Percentiles rank a stretch among this genome's conserved stretches.
Evolutionary conservation across 2,113 vertebrate genomes (phyloP).

Genomic region (Gadus macrocephalus): DNA sequence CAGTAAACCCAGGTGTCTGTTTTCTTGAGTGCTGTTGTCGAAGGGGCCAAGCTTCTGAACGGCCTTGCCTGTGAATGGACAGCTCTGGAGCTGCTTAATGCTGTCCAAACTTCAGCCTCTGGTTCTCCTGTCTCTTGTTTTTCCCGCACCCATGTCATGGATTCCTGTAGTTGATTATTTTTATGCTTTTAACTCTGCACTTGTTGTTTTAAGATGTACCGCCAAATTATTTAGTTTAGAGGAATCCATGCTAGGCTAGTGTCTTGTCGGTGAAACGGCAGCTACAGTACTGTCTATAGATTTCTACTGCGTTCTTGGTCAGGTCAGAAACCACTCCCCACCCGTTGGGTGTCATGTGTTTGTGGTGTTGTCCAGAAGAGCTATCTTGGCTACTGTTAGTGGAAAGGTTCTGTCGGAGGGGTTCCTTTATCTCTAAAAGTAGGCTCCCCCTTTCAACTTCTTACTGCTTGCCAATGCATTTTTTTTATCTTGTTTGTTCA

Average conservation of each 20-base stretch:
- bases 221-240: too few relatives aligned
- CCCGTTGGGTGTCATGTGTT: slow-evolving; percentile 15
- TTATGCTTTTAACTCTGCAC: neutral
- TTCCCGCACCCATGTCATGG: slow-evolving; percentile 17
- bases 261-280: too few relatives aligned
- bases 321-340: slow-evolving; percentile 34
- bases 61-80: slow-evolving; percentile 27
- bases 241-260: too few relatives aligned
- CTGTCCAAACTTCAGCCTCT: slow-evolving; percentile 35
- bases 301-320: too few relatives aligned
- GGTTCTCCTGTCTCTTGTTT: slow-evolving; percentile 27
- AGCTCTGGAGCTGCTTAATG: slow-evolving; percentile 24
- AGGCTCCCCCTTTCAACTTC: slow-evolving; percentile 32
- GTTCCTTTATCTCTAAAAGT: slow-evolving; percentile 41
- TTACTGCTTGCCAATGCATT: slow-evolving; percentile 26
- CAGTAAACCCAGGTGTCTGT: neutral
- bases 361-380: slow-evolving; percentile 29
- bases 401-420: slow-evolving; percentile 46
- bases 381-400: slow-evolving; percentile 26
- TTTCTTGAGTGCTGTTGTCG: slow-evolving; percentile 21
- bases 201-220: too few relatives aligned
- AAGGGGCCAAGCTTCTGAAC: slow-evolving; percentile 38
- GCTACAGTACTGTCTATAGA: too few relatives aligned
- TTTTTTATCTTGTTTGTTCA: slow-evolving; percentile 19
- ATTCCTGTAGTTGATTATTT: slow-evolving; percentile 1